Evolutionary conservation across 2,888 invertebrate genomes (phyloP).

Genomic region (Noctua janthe): DNA sequence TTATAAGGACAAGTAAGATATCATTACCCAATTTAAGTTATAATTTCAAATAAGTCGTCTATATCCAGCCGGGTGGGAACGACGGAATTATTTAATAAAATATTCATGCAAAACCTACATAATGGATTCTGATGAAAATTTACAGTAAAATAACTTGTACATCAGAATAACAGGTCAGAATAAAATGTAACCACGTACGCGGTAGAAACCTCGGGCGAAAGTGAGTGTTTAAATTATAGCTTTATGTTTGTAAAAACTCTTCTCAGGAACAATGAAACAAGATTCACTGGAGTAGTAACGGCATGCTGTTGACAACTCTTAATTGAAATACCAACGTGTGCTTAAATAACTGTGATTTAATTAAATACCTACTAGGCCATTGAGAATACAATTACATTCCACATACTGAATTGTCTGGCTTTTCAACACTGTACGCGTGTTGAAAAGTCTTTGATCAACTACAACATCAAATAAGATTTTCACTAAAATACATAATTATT

Average conservation of each 20-base stretch:
- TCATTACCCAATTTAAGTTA: not conserved
- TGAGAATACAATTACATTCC: not conserved
- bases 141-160: no score
- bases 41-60: no score
- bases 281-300: not conserved
- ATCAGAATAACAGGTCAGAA: no score
- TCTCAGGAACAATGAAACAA: not conserved
- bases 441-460: not conserved
- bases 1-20: not conserved
- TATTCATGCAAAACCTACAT: no score
- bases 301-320: not conserved
- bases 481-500: not conserved
- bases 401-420: not conserved
- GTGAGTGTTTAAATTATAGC: no score
- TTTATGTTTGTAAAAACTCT: no score
- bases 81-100: no score
- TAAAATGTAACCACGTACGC: no score
- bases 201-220: no score
- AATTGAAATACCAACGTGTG: not conserved
- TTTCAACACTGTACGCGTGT: not conserved
- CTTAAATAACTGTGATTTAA: not conserved
- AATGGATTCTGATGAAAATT: no score
- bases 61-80: not conserved
- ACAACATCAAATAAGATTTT: not conserved
- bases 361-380: not conserved